Evolutionary conservation across 2,113 vertebrate species (phyloP).

Genomic region (Melanocharis versteri): DNA sequence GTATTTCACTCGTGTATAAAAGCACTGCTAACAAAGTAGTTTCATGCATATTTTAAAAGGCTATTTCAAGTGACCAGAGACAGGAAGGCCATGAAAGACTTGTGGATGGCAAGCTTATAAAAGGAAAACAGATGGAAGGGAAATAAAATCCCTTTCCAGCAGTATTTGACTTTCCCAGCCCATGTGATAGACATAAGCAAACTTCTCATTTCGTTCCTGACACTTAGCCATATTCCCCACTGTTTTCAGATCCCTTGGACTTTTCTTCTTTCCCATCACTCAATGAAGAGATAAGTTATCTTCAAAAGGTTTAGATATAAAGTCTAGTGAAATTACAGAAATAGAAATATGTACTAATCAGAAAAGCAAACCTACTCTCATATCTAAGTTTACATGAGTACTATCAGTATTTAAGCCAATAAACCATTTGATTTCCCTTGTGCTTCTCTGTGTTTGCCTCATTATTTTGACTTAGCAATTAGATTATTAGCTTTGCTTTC

Average conservation of each 20-base stretch:
- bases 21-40: background rate
- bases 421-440: background rate
- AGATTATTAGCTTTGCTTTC: background rate
- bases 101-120: background rate
- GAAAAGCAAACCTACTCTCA: background rate
- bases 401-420: background rate
- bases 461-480: background rate
- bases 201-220: background rate
- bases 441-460: background rate
- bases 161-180: background rate
- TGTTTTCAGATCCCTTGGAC: background rate
- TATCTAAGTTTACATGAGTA: background rate
- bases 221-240: background rate
- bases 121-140: background rate
- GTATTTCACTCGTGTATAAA: background rate
- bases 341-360: background rate
- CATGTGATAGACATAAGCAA: background rate
- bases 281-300: background rate
- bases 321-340: background rate
- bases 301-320: background rate
- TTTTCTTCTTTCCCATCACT: background rate
- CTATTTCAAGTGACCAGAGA: background rate
- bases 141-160: background rate
- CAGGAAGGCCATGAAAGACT: background rate
- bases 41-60: slow-evolving; percentile 17